Percentiles rank a stretch among this genome's conserved stretches.
Evolutionary conservation across 1,140 invertebrate genomes (phyloP).

Genomic region (Heliconius congener): DNA sequence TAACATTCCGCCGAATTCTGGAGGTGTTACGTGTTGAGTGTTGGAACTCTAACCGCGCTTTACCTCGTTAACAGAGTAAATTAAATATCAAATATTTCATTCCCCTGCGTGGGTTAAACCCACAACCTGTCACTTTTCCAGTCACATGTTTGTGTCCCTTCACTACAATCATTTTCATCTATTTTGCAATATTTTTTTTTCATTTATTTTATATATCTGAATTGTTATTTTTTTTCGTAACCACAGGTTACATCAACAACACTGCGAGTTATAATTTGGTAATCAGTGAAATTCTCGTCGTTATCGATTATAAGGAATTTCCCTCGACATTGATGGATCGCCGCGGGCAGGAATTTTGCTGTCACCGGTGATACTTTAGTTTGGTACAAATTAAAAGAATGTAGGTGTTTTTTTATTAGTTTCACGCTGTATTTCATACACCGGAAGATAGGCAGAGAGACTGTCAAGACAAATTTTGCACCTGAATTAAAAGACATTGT

Average conservation of each 20-base stretch:
- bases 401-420: no score
- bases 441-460: no score
- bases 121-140: not conserved
- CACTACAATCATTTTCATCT: no score
- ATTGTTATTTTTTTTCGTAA: not conserved
- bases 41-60: no score
- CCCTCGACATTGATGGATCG: conserved; percentile 68
- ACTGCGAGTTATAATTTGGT: conserved; percentile 45
- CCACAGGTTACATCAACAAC: conserved; percentile 17
- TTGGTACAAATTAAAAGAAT: conserved; percentile 25
- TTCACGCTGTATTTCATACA: not conserved
- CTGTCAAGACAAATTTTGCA: no score
- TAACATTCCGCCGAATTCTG: not conserved
- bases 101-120: not conserved
- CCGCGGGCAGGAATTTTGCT: conserved; percentile 51
- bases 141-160: not conserved
- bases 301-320: conserved; percentile 65
- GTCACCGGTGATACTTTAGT: conserved; percentile 50
- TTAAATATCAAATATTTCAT: no score
- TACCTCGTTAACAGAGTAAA: no score
- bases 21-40: not conserved
- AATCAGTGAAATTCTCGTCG: conserved; percentile 51
- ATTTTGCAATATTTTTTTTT: no score
- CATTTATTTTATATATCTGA: no score
- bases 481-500: no score